Conservation (phyloP, 2,888 invertebrate species). For the Leptogaster cylindrica region DNA sequence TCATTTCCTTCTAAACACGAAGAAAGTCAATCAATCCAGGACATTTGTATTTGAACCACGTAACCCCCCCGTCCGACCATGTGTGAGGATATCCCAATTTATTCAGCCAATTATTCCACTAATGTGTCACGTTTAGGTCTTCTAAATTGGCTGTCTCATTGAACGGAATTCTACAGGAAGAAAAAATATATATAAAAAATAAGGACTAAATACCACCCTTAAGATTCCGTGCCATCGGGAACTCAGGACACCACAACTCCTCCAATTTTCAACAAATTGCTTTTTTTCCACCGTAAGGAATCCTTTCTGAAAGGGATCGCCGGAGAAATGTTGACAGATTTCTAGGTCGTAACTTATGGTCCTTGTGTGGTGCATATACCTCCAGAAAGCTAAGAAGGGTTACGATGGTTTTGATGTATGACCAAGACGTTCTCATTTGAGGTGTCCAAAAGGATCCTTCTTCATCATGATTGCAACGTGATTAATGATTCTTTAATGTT, state of each 20-base stretch:
- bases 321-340: conserved; percentile 27
- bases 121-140: conserved; percentile 37
- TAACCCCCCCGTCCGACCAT: not conserved
- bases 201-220: conserved; percentile 19
- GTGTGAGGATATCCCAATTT: conserved; percentile 33
- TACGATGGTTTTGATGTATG: conserved; percentile 30
- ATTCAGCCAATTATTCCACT: conserved; percentile 22
- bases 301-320: conserved; percentile 1
- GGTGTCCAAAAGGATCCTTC: not conserved
- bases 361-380: not conserved
- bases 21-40: conserved; percentile 24
- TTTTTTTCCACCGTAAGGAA: not conserved
- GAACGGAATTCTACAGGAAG: conserved; percentile 1
- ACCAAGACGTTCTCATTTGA: not conserved
- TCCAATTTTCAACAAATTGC: conserved; percentile 20
- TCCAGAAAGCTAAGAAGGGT: conserved; percentile 15
- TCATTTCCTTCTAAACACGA: no score
- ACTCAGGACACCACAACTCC: not conserved
- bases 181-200: no score
- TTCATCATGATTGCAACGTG: conserved; percentile 1
- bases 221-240: not conserved
- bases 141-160: conserved; percentile 26
- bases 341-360: conserved; percentile 31
- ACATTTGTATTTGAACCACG: conserved; percentile 23
- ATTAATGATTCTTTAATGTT: conserved; percentile 36